Percentiles rank a stretch among this genome's conserved stretches.
phyloP scores from a whole-genome alignment of 1,140 invertebrate genomes.

The Drosophila athabasca region DNA sequence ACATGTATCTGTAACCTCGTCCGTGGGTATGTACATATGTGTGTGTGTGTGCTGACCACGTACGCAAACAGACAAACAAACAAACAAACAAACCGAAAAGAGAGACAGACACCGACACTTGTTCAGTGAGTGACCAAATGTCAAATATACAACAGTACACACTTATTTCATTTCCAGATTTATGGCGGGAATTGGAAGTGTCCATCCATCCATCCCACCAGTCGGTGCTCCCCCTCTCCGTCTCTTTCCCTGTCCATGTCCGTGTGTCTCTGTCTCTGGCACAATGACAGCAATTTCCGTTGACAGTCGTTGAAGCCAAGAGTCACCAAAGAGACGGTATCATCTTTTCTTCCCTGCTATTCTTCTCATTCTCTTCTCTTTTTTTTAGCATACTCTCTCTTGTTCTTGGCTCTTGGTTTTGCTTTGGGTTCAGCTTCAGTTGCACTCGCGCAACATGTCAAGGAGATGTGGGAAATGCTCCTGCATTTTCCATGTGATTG shows the following conservation, averaged over 20 bases:
- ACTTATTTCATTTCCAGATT: slow-evolving; percentile 80
- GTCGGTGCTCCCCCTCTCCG: slow-evolving; percentile 26
- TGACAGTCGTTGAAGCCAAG: slow-evolving; percentile 50
- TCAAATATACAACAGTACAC: slow-evolving; percentile 73
- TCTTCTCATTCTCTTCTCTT: slow-evolving; percentile 5
- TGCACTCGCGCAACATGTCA: slow-evolving; percentile 55
- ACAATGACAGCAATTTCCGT: slow-evolving; percentile 73
- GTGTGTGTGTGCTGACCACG: slow-evolving; percentile 51
- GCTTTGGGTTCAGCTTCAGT: slow-evolving; percentile 50
- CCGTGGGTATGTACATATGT: not conserved
- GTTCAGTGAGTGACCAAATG: slow-evolving; percentile 72
- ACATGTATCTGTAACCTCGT: not conserved
- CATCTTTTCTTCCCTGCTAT: slow-evolving; percentile 24
- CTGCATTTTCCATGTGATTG: slow-evolving; percentile 77
- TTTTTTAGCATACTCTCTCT: slow-evolving; percentile 20
- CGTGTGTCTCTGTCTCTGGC: slow-evolving; percentile 23
- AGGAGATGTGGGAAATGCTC: slow-evolving; percentile 52
- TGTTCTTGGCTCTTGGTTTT: slow-evolving; percentile 4
- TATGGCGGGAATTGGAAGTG: slow-evolving; percentile 58
- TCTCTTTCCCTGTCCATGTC: not conserved
- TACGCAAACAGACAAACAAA: slow-evolving; percentile 41
- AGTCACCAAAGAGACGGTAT: slow-evolving; percentile 34
- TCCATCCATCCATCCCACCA: slow-evolving; percentile 15
- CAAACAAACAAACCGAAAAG: slow-evolving; percentile 4
- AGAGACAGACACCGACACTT: slow-evolving; percentile 28